A percentile compares a stretch with the other conserved stretches of the same genome.
Conservation (phyloP, 1,140 invertebrate species). For the Cephus cinctus region DNA sequence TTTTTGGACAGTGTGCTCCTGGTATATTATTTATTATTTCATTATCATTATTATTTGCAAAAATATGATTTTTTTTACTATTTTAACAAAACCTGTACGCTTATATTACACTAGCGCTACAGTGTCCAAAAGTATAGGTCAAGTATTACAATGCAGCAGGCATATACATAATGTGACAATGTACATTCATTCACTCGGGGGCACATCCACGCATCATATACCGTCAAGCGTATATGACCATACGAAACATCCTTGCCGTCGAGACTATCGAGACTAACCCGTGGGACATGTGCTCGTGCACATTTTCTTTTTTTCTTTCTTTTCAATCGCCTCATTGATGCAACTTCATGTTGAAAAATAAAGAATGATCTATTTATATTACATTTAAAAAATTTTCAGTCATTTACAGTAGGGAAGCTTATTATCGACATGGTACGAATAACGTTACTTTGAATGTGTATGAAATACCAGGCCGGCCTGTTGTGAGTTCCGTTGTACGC, state of each 20-base stretch:
- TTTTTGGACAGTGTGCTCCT: constrained; percentile 46
- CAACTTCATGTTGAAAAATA: constrained; percentile 40
- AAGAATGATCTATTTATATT: constrained; percentile 42
- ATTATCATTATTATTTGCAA: constrained; percentile 37
- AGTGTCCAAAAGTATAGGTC: constrained; percentile 49
- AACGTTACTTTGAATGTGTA: constrained; percentile 30
- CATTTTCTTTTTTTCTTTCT: constrained; percentile 25
- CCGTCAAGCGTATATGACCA: constrained; percentile 27
- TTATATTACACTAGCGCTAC: constrained; percentile 32
- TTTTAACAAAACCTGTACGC: constrained; percentile 36
- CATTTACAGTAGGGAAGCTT: constrained; percentile 49
- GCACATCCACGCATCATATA: neutral
- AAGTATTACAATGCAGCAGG: constrained; percentile 42
- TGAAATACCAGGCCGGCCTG: constrained; percentile 26
- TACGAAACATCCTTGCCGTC: constrained; percentile 13
- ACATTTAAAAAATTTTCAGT: constrained; percentile 37
- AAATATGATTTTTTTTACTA: constrained; percentile 41
- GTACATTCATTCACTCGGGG: constrained; percentile 8
- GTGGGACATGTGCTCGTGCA: constrained; percentile 44
- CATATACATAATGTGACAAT: constrained; percentile 29
- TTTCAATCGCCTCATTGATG: constrained; percentile 15
- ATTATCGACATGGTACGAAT: constrained; percentile 34
- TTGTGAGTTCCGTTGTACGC: constrained; percentile 6
- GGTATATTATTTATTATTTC: constrained; percentile 19
- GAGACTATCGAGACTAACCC: too few relatives aligned